Base-by-base conservation (phyloP, 1,140 invertebrate genomes). In the Melanaphis sacchari region DNA sequence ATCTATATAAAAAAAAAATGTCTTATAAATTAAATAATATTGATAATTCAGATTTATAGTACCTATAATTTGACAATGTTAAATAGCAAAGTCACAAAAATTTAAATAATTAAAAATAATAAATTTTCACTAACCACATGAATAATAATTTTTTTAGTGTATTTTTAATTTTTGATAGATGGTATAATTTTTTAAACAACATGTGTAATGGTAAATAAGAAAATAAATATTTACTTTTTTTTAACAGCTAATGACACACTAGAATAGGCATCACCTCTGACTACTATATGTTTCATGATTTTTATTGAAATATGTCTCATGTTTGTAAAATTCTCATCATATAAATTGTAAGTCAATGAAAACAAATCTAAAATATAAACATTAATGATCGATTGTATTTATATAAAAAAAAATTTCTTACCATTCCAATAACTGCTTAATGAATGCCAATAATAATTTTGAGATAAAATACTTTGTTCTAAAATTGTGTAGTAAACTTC, bases 401-500 rank as follows among this genome's bases (percentile, higher is more conserved):
- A 84, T 40, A 46, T 49, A 84, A 59, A 24, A 59, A 90, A 88
- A 87, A 93, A 40, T 41, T 31, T 81, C 88, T 90, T 82, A 92
- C 94, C 84, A 93, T 89, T 93, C 94, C 94, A 94, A 85, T 87
- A 18, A 36, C 49, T 54, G 36, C 93, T 49, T 76, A 94, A 90
- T 43, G 59, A 91, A 41, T 66, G 84, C 89, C 93, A 94, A 87
- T 94, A 94, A 88, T 89, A 87, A 41, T 41, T 90, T 21, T 40
- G 87, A 52, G 94, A 92, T 40, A 94, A 66, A 36, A 94, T 93
- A 84, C 82, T 54, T 46, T 92, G 41, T 41, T 93, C 87, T 31
- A 94, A 89, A 36, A 94, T 91, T 91, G 93, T 81, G 40, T 93
- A 91, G 21, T 94, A 94, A 22, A 88, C 59, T 90, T 93, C 85